Base-by-base conservation (phyloP, 1,140 invertebrate species). In the Saccostrea glomerata region DNA sequence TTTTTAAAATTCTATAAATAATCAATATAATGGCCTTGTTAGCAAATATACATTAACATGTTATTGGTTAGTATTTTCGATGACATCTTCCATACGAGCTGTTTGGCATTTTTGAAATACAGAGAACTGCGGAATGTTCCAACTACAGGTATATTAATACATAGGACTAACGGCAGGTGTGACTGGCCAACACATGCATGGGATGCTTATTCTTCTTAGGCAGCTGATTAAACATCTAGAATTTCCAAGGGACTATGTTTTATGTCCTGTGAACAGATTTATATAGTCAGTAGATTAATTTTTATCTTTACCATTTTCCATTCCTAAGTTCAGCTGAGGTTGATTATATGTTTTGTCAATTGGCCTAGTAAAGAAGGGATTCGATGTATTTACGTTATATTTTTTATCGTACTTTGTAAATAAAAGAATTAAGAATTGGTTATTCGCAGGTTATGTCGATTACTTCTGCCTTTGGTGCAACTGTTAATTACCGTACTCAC, bases 171-270 rank as follows among this genome's bases (percentile, higher is more conserved):
- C 3, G 58, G 58, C 12, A 13, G 12, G 12, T 60, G 1, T 60
- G 58, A 60, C 58, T 20, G 58, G 58, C 70, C 55, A 66, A 85
- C n/a, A 20, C 23, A n/a, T 82, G 82, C 20, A 84, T 84, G 58
- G 84, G 77, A 36, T 36, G 55, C 0, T 86, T 70, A 86, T 13
- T 54, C 40, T 25, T 11, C 12, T 30, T 82, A 5, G 77, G 25
- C 30, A 82, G 6, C 77, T 36, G 30, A 36, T 82, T 25, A 15
- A 20, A 30, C 11, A 20, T 30, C 23, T 12, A 11, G 25, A 7
- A 23, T 82, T n/a, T 82, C 9, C n/a, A 25, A 5, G 30, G n/a
- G 56, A 1, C 11, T 60, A n/a, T n/a, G 13, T 13, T 60, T 60
- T 60, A 47, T 36, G 30, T 36, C 30, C 30, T 36, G 0, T 36